phyloP scores from a whole-genome alignment of 2,113 vertebrate genomes.

The Esox niger region DNA sequence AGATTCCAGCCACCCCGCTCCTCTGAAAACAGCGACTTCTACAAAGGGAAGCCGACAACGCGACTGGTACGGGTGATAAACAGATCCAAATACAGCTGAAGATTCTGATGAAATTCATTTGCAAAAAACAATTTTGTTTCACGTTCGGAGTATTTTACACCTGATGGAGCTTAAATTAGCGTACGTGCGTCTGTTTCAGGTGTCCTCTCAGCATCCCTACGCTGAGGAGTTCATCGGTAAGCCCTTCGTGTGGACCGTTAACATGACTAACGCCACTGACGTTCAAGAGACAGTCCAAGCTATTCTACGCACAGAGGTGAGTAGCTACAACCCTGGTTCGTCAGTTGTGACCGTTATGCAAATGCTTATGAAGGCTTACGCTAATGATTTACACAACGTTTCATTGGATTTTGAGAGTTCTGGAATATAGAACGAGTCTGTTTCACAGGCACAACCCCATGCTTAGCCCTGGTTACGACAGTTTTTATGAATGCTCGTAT shows the following conservation, averaged over 20 bases:
- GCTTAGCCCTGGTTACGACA: neutral
- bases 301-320: conserved; percentile 61
- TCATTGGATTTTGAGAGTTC: neutral
- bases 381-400: neutral
- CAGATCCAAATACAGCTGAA: neutral
- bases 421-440: too few species aligned
- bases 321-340: neutral
- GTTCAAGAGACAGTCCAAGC: conserved; percentile 52
- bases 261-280: conserved; percentile 57
- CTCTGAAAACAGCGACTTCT: conserved; percentile 65
- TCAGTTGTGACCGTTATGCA: neutral
- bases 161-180: neutral
- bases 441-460: too few species aligned
- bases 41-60: conserved; percentile 70
- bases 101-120: neutral
- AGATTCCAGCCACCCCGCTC: conserved; percentile 61
- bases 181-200: conserved; percentile 36
- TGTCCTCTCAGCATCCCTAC: conserved; percentile 72
- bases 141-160: too few species aligned
- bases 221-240: conserved; percentile 64
- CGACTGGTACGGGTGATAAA: conserved; percentile 52
- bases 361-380: neutral
- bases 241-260: conserved; percentile 70
- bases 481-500: neutral
- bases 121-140: too few species aligned